phyloP scores from a whole-genome alignment of 1,140 invertebrate genomes.

The Palaemon carinicauda region DNA sequence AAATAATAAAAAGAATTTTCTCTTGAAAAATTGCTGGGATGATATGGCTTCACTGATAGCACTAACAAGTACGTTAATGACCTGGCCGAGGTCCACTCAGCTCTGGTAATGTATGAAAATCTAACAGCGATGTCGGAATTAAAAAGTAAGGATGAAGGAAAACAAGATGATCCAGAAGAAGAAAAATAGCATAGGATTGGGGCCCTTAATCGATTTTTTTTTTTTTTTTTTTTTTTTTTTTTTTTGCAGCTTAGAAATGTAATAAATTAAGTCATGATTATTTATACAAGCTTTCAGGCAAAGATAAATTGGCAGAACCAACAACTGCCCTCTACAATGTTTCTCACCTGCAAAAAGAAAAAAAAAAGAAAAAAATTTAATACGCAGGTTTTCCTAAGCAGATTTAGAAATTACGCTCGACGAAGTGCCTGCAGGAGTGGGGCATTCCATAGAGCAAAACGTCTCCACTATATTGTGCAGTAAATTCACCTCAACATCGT shows the following conservation, averaged over 20 bases:
- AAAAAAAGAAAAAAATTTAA: background rate
- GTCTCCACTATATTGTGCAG: too few species aligned
- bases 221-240: too few species aligned
- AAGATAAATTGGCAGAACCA: conserved; percentile 7
- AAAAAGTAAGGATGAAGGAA: conserved; percentile 27
- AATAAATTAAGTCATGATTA: background rate
- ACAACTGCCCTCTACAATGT: conserved; percentile 1
- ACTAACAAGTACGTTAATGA: conserved; percentile 31
- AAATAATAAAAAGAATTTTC: background rate
- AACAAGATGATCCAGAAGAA: background rate
- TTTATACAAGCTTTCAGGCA: background rate
- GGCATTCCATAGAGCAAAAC: too few species aligned
- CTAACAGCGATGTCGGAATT: conserved; percentile 61
- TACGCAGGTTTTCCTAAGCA: background rate
- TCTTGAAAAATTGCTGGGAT: conserved; percentile 2
- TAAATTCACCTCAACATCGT: too few species aligned
- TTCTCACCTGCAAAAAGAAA: conserved; percentile 18
- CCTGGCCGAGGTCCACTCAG: conserved; percentile 34
- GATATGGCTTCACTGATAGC: conserved; percentile 61
- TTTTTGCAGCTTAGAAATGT: background rate
- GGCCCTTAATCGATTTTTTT: too few species aligned
- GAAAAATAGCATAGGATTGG: background rate
- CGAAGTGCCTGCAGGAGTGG: too few species aligned
- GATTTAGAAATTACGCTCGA: background rate
- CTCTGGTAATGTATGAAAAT: conserved; percentile 51